Conservation (phyloP, 2,888 invertebrate genomes). For the Theristus sp. region DNA sequence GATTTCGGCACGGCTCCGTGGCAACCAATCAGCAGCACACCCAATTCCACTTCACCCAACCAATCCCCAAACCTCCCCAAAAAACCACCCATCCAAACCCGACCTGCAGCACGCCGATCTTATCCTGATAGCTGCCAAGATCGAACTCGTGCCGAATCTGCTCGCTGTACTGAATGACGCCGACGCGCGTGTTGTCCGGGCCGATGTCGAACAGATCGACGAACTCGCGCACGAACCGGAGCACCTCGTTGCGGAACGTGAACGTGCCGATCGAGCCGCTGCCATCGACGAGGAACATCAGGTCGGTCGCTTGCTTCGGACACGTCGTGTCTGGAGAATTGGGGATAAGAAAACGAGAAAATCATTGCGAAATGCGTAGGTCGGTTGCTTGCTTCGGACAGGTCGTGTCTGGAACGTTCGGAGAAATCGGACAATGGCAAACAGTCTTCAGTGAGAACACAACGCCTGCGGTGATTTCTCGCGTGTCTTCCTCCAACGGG, state of each 20-base stretch:
- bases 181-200: slow-evolving; percentile 23
- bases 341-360: not conserved
- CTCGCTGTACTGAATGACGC: slow-evolving; percentile 28
- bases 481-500: too few relatives aligned
- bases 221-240: slow-evolving; percentile 26
- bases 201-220: slow-evolving; percentile 29
- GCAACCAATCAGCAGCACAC: too few relatives aligned
- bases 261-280: slow-evolving; percentile 28
- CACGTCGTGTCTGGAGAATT: slow-evolving; percentile 19
- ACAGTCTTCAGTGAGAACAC: too few relatives aligned
- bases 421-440: too few relatives aligned
- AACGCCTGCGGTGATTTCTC: too few relatives aligned
- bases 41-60: too few relatives aligned
- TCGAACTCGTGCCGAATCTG: slow-evolving; percentile 29
- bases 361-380: slow-evolving; percentile 9
- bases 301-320: slow-evolving; percentile 25
- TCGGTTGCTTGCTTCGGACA: slow-evolving; percentile 27
- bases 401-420: slow-evolving; percentile 17
- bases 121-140: slow-evolving; percentile 15
- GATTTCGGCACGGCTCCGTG: too few relatives aligned
- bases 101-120: slow-evolving; percentile 6
- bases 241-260: slow-evolving; percentile 24
- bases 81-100: too few relatives aligned
- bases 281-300: slow-evolving; percentile 28
- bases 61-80: too few relatives aligned